Percentiles rank a stretch among this genome's conserved stretches.
phyloP scores from a whole-genome alignment of 2,888 invertebrate species.

The Cancer borealis region DNA sequence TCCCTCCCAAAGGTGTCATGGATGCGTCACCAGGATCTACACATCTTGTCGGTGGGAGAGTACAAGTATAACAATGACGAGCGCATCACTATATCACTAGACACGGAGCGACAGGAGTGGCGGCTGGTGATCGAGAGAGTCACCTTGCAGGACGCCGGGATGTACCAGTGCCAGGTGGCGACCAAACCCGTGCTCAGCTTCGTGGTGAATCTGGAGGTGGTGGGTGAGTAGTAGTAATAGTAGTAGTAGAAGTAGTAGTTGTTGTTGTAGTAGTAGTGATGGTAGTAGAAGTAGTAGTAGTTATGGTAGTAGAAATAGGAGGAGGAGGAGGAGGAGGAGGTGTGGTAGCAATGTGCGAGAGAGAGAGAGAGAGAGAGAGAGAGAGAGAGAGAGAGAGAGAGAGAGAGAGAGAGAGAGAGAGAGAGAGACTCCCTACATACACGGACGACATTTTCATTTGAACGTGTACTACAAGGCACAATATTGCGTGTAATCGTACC shows the following conservation, averaged over 20 bases:
- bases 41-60: constrained; percentile 72
- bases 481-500: constrained; percentile 30
- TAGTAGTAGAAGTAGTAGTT: background rate
- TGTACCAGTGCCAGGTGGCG: constrained; percentile 73
- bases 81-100: constrained; percentile 61
- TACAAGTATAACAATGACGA: constrained; percentile 75
- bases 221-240: constrained; percentile 61
- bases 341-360: background rate
- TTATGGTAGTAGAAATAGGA: background rate
- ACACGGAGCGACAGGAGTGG: constrained; percentile 71
- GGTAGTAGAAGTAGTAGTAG: background rate
- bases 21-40: constrained; percentile 72
- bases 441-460: background rate
- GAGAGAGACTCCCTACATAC: constrained; percentile 29
- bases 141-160: constrained; percentile 62
- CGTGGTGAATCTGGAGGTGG: constrained; percentile 68
- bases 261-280: background rate
- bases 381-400: constrained; percentile 14
- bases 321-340: background rate
- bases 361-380: constrained; percentile 18
- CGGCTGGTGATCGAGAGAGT: constrained; percentile 61
- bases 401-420: constrained; percentile 35
- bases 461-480: background rate
- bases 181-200: constrained; percentile 74
- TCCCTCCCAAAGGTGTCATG: constrained; percentile 68